Conservation (phyloP, 2,888 invertebrate species). For the Cephonodes hylas region DNA sequence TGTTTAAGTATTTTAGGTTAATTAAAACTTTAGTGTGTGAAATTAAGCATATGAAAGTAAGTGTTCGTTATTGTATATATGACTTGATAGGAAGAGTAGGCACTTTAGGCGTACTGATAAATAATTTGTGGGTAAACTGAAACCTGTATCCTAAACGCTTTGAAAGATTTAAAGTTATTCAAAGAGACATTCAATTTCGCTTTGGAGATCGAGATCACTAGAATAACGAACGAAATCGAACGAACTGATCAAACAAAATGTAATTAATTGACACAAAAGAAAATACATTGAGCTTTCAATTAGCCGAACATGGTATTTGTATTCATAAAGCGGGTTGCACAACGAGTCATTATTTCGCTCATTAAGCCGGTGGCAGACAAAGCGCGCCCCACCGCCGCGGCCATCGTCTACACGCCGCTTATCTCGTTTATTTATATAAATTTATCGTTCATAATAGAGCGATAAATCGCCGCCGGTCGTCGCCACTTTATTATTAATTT, state of each 20-base stretch:
- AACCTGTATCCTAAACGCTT: too few relatives aligned
- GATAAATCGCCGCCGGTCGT: conserved; percentile 50
- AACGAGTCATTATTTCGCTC: not conserved
- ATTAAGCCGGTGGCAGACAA: not conserved
- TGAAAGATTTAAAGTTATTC: too few relatives aligned
- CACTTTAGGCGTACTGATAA: too few relatives aligned
- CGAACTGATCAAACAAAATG: not conserved
- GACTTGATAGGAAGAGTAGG: too few relatives aligned
- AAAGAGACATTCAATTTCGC: too few relatives aligned
- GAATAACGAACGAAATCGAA: not conserved
- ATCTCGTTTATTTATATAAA: conserved; percentile 48
- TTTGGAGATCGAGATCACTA: too few relatives aligned
- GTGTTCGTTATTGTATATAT: too few relatives aligned
- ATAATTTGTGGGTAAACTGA: too few relatives aligned
- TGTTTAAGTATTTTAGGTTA: not conserved
- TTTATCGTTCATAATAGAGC: conserved; percentile 60
- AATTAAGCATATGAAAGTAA: too few relatives aligned
- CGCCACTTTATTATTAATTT: conserved; percentile 61
- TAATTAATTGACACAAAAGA: not conserved
- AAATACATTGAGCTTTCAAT: not conserved
- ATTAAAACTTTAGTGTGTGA: not conserved
- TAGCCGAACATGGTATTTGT: not conserved
- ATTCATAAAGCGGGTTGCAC: not conserved
- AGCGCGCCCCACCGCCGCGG: not conserved
- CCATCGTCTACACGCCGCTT: not conserved